Evolutionary conservation across 2,113 vertebrate genomes (phyloP).

Genomic region (Monarcha castaneiventris): DNA sequence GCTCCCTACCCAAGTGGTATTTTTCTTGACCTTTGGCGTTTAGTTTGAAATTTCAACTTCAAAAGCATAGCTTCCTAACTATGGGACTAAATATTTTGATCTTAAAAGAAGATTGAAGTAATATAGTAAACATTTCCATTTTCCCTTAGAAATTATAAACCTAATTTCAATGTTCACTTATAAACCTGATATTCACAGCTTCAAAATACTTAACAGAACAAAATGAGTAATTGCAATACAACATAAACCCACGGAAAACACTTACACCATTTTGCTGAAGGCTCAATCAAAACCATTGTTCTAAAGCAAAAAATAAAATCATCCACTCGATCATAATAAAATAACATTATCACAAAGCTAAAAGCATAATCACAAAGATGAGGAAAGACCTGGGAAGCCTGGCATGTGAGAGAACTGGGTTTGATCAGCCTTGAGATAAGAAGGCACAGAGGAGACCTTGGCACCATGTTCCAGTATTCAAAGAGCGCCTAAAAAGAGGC

Average conservation of each 20-base stretch:
- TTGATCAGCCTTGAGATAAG: not conserved
- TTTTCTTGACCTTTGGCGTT: not conserved
- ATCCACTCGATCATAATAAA: not conserved
- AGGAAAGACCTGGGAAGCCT: not conserved
- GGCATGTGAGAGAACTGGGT: not conserved
- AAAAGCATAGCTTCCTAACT: not conserved
- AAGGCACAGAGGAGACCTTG: not conserved
- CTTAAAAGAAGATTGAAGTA: not conserved
- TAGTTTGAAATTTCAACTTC: not conserved
- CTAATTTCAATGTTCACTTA: not conserved
- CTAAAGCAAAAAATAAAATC: not conserved
- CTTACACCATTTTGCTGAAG: not conserved
- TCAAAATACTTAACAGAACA: not conserved
- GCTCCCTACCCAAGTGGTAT: not conserved
- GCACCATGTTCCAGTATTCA: not conserved
- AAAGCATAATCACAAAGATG: not conserved
- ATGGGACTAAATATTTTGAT: not conserved
- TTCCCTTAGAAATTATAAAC: not conserved
- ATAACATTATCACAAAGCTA: not conserved
- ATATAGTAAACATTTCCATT: not conserved
- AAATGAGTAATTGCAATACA: not conserved
- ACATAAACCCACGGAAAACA: not conserved
- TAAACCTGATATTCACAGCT: not conserved
- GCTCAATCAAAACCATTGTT: not conserved
- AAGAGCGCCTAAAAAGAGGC: not conserved